Conservation (phyloP, 2,888 invertebrate genomes). For the Andrena minutula region DNA sequence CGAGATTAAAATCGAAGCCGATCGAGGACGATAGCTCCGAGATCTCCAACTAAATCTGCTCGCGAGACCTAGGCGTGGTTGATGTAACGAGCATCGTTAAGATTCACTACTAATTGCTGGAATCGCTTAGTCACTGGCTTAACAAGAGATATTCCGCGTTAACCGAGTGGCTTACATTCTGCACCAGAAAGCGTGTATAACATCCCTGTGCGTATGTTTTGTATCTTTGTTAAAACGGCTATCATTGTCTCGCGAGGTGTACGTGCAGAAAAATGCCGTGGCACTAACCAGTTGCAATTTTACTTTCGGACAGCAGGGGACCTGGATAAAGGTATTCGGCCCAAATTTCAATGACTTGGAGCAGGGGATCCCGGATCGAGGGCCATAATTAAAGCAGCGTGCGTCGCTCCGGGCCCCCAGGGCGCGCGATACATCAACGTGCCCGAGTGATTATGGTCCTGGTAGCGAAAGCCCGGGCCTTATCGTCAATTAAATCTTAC, state of each 20-base stretch:
- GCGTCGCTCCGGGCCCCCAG: conserved; percentile 40
- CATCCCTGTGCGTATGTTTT: conserved; percentile 11
- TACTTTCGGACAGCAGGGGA: conserved; percentile 30
- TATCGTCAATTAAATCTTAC: conserved; percentile 79
- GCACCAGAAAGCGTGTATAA: conserved; percentile 35
- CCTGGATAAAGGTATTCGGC: conserved; percentile 1
- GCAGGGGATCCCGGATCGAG: conserved; percentile 41
- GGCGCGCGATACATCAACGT: conserved; percentile 70
- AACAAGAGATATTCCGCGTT: conserved; percentile 62
- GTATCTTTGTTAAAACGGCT: neutral
- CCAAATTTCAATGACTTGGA: conserved; percentile 69
- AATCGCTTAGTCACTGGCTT: conserved; percentile 58
- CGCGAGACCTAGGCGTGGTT: conserved; percentile 52
- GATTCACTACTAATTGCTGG: conserved; percentile 64
- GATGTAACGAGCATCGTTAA: conserved; percentile 57
- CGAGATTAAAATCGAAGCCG: conserved; percentile 46
- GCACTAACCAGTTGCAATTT: conserved; percentile 27
- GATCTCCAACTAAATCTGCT: conserved; percentile 24
- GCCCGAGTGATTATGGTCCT: conserved; percentile 71
- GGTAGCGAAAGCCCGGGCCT: conserved; percentile 68
- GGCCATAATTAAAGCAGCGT: conserved; percentile 69
- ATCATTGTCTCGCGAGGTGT: neutral
- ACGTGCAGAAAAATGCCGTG: neutral
- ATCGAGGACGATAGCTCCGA: conserved; percentile 40
- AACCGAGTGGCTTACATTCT: conserved; percentile 59